Percentiles rank a stretch among this genome's conserved stretches.
Conservation (phyloP, 2,113 vertebrate species). For the Rhodinocichla rosea region DNA sequence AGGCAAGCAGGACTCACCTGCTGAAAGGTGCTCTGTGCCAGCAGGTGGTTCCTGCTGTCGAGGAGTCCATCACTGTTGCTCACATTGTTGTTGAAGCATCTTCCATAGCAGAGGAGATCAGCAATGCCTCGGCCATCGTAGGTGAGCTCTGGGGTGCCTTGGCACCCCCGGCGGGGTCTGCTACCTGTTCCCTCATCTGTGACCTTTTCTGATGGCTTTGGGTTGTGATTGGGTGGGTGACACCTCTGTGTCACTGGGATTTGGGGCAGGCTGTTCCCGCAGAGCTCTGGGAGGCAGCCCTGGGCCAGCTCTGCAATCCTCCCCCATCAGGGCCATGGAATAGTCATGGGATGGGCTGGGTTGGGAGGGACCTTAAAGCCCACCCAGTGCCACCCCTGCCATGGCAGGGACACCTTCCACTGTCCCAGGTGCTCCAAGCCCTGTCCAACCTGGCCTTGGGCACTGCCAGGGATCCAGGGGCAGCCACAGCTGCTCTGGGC, state of each 20-base stretch:
- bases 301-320: not conserved
- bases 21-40: not conserved
- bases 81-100: constrained; percentile 78
- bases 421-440: not conserved
- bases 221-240: rapidly evolving
- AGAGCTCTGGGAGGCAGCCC: not conserved
- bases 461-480: not conserved
- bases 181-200: rapidly evolving
- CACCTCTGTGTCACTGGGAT: rapidly evolving
- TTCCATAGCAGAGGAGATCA: constrained; percentile 67
- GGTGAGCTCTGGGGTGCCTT: constrained; percentile 51
- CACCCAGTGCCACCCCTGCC: rapidly evolving
- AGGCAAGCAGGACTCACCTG: not conserved
- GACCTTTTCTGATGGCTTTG: rapidly evolving
- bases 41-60: constrained; percentile 65
- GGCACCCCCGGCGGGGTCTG: rapidly evolving
- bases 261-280: rapidly evolving
- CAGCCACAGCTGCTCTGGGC: not conserved
- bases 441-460: rapidly evolving
- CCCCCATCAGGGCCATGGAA: rapidly evolving
- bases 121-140: constrained; percentile 49
- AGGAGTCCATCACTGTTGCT: constrained; percentile 75
- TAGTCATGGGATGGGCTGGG: not conserved
- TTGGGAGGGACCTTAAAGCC: not conserved
- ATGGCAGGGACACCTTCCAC: not conserved